These are phyloP conservation scores for Andrena hattorfiana DNA, from an alignment of 2,888 invertebrate genomes.

Conservation along the genomic window DNA sequence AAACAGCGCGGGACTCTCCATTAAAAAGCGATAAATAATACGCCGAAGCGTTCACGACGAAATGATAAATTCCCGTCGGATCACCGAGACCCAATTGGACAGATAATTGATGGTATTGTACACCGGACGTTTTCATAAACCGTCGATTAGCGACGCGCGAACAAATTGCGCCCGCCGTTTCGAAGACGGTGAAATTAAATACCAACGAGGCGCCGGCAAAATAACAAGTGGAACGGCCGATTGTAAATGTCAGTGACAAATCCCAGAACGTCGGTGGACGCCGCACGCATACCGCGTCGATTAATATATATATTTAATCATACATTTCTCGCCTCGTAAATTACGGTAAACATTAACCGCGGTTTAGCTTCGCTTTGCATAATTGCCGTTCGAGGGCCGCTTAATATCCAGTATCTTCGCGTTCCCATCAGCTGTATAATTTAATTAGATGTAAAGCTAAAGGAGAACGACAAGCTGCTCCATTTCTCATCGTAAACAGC, in stretches of 20 bases:
- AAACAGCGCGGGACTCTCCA: constrained; percentile 15
- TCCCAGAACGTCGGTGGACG: background rate
- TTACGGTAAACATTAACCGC: background rate
- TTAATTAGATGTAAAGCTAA: background rate
- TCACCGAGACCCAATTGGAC: background rate
- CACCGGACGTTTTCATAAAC: constrained; percentile 20
- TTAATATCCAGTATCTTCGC: background rate
- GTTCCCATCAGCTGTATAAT: background rate
- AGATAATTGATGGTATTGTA: constrained; percentile 31
- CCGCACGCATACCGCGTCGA: background rate
- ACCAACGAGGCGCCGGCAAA: background rate
- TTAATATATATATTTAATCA: constrained; percentile 10
- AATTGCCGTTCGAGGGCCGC: background rate
- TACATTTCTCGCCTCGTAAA: background rate
- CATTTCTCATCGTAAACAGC: background rate
- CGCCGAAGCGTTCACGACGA: background rate
- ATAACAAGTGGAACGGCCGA: background rate
- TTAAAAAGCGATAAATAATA: constrained; percentile 26
- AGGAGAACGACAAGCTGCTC: background rate
- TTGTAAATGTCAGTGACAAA: constrained; percentile 28
- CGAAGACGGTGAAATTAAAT: constrained; percentile 8
- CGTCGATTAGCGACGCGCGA: constrained; percentile 10
- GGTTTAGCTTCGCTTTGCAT: constrained; percentile 5
- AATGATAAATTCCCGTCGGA: constrained; percentile 4
- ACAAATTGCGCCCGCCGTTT: constrained; percentile 21